phyloP scores from a whole-genome alignment of 2,113 vertebrate species.

The Spizaetus ornatus region DNA sequence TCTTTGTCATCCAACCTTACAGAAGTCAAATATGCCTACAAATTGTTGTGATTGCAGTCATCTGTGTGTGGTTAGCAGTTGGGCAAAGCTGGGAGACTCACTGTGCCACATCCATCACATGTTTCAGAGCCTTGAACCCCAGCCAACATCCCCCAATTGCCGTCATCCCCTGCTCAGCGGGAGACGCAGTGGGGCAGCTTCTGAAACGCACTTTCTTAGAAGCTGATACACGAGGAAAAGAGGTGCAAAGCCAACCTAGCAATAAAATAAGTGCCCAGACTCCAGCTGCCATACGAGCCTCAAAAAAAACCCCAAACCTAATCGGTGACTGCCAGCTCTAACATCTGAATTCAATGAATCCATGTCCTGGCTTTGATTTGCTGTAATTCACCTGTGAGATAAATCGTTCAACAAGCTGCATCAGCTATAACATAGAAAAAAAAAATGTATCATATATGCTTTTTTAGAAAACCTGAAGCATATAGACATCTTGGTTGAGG shows the following conservation, averaged over 20 bases:
- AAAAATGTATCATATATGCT: rapidly evolving
- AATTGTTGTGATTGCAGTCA: background rate
- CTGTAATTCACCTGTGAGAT: background rate
- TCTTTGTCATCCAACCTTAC: background rate
- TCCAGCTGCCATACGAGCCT: rapidly evolving
- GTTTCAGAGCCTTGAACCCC: background rate
- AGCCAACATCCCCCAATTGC: background rate
- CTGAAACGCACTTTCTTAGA: background rate
- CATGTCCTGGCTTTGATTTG: background rate
- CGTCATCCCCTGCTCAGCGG: rapidly evolving
- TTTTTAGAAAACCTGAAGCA: background rate
- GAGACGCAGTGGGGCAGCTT: background rate
- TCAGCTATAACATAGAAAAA: background rate
- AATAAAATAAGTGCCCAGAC: rapidly evolving
- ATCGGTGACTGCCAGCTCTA: rapidly evolving
- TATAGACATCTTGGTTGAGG: rapidly evolving
- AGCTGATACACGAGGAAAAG: background rate
- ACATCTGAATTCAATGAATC: background rate
- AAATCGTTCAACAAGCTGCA: background rate
- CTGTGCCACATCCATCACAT: rapidly evolving
- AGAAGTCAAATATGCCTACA: background rate
- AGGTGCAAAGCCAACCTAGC: background rate
- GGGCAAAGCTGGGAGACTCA: background rate
- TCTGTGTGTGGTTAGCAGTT: background rate
- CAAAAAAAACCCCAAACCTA: background rate